Evolutionary conservation across 2,113 vertebrate genomes (phyloP).

Genomic region (Leptodactylus fuscus): DNA sequence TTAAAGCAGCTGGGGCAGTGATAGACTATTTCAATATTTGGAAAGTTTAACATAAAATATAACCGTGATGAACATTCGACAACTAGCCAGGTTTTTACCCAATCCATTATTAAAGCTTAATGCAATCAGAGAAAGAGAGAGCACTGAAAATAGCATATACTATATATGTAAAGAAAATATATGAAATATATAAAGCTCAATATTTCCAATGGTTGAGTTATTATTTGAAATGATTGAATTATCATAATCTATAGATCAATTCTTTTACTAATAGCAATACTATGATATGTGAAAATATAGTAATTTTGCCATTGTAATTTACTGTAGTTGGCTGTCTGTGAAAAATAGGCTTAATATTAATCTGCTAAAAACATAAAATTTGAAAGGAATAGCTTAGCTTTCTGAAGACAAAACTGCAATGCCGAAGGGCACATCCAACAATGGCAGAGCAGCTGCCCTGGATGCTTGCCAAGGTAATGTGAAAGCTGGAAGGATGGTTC

Average conservation of each 20-base stretch:
- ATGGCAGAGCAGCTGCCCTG: slow-evolving; percentile 44
- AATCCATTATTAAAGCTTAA: too few relatives aligned
- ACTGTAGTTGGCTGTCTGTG: not conserved
- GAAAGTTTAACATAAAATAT: too few relatives aligned
- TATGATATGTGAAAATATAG: not conserved
- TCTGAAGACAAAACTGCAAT: slow-evolving; percentile 25
- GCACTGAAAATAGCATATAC: too few relatives aligned
- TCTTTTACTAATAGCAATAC: not conserved
- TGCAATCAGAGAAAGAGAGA: too few relatives aligned
- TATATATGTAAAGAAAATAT: too few relatives aligned
- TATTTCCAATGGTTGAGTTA: not conserved
- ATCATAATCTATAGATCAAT: not conserved
- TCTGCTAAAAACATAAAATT: not conserved
- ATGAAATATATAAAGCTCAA: too few relatives aligned
- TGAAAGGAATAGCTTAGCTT: not conserved
- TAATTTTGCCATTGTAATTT: not conserved
- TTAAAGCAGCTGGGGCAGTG: too few relatives aligned
- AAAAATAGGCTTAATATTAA: slow-evolving; percentile 18
- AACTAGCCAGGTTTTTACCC: too few relatives aligned
- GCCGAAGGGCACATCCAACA: slow-evolving; percentile 45
- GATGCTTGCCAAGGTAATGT: slow-evolving; percentile 33
- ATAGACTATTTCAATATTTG: too few relatives aligned
- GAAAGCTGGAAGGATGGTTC: slow-evolving; percentile 46
- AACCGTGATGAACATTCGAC: too few relatives aligned
- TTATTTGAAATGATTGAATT: not conserved